Evolutionary conservation across 2,797 vertebrate species (phyloP).

Genomic region (Acanthurus leucopareius): DNA sequence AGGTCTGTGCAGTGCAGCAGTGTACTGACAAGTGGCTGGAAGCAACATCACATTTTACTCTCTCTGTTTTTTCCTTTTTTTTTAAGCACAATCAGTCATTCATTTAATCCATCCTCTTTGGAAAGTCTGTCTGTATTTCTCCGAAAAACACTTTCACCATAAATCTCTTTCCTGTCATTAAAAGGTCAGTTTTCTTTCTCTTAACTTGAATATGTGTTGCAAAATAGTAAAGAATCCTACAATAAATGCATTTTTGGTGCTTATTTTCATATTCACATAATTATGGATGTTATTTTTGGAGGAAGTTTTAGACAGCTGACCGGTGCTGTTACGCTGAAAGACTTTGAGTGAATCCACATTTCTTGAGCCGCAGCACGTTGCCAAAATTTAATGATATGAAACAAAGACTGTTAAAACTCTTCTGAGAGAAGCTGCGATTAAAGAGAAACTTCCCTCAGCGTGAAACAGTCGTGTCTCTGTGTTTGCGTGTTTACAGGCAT

Average conservation of each 20-base stretch:
- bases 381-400: not conserved
- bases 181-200: not conserved
- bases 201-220: not conserved
- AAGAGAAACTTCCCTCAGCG: no score
- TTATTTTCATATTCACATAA: not conserved
- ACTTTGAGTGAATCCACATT: not conserved
- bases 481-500: not conserved
- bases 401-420: not conserved
- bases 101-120: not conserved
- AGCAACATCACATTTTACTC: slow-evolving; percentile 9
- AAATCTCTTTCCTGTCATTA: not conserved
- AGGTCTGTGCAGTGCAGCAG: slow-evolving; percentile 51
- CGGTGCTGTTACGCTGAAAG: not conserved
- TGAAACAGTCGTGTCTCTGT: not conserved
- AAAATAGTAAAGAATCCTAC: not conserved
- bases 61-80: not conserved
- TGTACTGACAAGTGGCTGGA: slow-evolving; percentile 20
- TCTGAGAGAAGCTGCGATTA: not conserved
- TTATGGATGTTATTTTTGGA: not conserved
- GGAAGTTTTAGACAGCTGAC: not conserved
- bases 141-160: not conserved
- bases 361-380: not conserved
- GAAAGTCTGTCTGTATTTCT: not conserved
- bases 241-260: not conserved
- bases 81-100: slow-evolving; percentile 1